Evolutionary conservation across 2,797 vertebrate species (phyloP), one percentile per base, ranked within the genome.

Genomic region (Nyctalus aviator): DNA sequence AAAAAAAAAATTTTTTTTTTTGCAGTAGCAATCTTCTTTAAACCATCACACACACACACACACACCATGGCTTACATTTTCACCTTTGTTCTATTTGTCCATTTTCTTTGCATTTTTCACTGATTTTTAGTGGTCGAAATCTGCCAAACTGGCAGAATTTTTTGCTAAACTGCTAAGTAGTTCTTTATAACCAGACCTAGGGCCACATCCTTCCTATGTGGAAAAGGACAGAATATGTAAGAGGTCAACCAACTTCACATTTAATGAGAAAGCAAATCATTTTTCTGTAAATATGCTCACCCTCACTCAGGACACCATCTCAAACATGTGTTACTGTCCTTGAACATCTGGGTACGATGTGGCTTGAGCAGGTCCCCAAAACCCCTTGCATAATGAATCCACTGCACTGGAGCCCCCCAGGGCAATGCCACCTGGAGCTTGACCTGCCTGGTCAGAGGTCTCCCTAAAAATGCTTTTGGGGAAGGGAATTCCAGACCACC

Each of bases 71-170:
- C 46, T 69, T n/a, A 72, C 15, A 30, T 66, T 82, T 91, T 64
- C 21, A 75, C 20, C 12, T 78, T 44, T 89, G 69, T 50, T 32
- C 32, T 82, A 4, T 78, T 85, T 89, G 81, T 48, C 62, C 1
- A 17, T 87, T 72, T 77, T 50, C 15, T 82, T 68, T 53, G 8
- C 57, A 72, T 90, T 21, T 90, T 44, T 59, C 53, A 23, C 23
- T 84, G 35, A 71, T 91, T 95, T 91, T 89, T 68, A 92, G 37
- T 75, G 18, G 23, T 62, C 35, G 44, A 71, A 76, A 79, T 79
- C 41, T 93, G n/a, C 53, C 68, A 83, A n/a, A 79, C 53, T n/a
- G 81, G 18, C 50, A 91, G 69, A 89, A 83, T 32, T 46, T 69
- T 84, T 84, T 84, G 41, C 66, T 68, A 84, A 84, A 68, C n/a